Percentiles rank a stretch among this genome's conserved stretches.
Conservation (phyloP, 1,140 invertebrate genomes). For the Neotoxoptera formosana region DNA sequence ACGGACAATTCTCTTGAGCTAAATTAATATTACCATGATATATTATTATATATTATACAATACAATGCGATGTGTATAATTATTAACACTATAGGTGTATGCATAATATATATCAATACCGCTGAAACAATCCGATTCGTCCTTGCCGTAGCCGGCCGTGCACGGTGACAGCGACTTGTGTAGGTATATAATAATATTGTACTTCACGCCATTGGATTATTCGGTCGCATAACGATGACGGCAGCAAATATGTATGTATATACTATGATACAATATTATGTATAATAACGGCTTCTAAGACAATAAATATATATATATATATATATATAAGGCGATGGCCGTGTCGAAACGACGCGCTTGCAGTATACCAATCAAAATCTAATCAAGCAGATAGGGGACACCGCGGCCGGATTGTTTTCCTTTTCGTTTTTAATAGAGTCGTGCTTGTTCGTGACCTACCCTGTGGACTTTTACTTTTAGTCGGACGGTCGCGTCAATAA, state of each 20-base stretch:
- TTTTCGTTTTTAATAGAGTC: slow-evolving; percentile 31
- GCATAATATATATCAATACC: neutral
- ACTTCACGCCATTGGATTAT: slow-evolving; percentile 47
- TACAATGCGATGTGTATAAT: neutral
- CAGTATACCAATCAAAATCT: slow-evolving; percentile 44
- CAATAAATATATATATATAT: neutral
- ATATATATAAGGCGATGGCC: slow-evolving; percentile 15
- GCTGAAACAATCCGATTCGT: slow-evolving; percentile 1
- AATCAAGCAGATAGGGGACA: slow-evolving; percentile 35
- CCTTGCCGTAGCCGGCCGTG: neutral
- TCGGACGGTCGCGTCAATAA: neutral
- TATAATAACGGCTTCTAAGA: slow-evolving; percentile 54
- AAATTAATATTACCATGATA: slow-evolving; percentile 14
- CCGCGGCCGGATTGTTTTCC: neutral
- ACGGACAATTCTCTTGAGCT: neutral
- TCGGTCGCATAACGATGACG: neutral
- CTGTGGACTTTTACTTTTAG: slow-evolving; percentile 28
- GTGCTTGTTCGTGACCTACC: slow-evolving; percentile 50
- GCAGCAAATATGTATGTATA: neutral
- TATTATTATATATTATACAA: neutral
- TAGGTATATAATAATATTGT: neutral
- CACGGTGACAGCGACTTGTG: neutral
- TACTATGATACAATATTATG: neutral
- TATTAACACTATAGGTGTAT: neutral
- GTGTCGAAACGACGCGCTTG: slow-evolving; percentile 34